Evolutionary conservation across 2,797 vertebrate genomes (phyloP), one percentile per base, ranked within the genome.

Genomic region (Alcedo atthis): DNA sequence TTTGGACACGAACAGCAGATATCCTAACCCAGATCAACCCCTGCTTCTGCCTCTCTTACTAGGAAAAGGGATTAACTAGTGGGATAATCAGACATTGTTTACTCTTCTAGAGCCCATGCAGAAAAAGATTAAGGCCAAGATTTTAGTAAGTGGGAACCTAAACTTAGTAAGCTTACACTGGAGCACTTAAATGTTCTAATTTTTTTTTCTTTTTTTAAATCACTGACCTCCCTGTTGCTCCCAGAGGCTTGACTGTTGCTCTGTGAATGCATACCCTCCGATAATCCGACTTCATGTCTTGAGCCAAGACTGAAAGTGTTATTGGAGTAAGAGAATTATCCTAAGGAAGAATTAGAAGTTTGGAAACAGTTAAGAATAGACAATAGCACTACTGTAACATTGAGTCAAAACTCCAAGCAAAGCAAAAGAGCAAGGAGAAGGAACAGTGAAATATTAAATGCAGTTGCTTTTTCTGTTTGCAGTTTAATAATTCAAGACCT

Each of bases 401-500:
- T 7, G 57, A 78, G 53, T 67, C 69, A 94, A 92, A 95, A 80
- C 46, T 92, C 92, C 86, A 94, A 92, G 73, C 66, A 78, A 87
- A 94, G 78, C 35, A 86, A 88, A 92, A 86, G 33, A 92, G 42
- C 82, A 92, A 93, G 85, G 85, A 92, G 89, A 96, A 91, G 33
- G 79, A 94, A 83, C 54, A 92, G 90, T 78, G 86, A 89, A 94
- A 94, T 94, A 95, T 87, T 91, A 97, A 95, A 95, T 74, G 89
- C 48, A 93, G 67, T 93, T 94, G 85, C 79, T 90, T 73, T 85
- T 96, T 94, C 86, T 96, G 87, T 96, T 96, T 96, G 77, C 66
- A 71, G 91, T 94, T 97, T 92, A 97, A 96, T 96, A 97, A 97
- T 97, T 93, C 82, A 97, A 90, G 78, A 94, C 70, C 57, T 79